phyloP scores from a whole-genome alignment of 2,888 invertebrate genomes.

The Watsonalla binaria region DNA sequence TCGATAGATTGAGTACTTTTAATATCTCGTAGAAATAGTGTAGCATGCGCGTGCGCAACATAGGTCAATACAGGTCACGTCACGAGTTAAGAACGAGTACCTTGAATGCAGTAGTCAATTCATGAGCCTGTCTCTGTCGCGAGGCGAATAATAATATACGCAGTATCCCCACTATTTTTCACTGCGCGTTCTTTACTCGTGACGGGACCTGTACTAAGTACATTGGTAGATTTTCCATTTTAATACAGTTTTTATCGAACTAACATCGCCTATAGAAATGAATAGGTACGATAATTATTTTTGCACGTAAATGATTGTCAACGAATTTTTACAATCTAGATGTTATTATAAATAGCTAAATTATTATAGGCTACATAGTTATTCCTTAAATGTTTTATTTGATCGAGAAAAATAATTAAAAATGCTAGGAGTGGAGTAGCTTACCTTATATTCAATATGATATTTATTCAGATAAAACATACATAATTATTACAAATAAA shows the following conservation, averaged over 20 bases:
- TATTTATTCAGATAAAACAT: too few species aligned
- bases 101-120: too few species aligned
- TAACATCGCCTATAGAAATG: neutral
- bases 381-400: neutral
- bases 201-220: too few species aligned
- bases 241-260: conserved; percentile 11
- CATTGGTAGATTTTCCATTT: neutral
- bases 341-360: neutral
- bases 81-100: too few species aligned
- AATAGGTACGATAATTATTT: neutral
- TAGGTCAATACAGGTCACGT: neutral
- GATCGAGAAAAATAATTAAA: too few species aligned
- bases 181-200: too few species aligned
- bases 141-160: too few species aligned
- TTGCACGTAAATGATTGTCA: neutral
- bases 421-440: too few species aligned
- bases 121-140: too few species aligned
- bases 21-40: conserved; percentile 8
- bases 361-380: neutral
- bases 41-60: conserved; percentile 2
- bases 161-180: too few species aligned
- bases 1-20: conserved; percentile 17
- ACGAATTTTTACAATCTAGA: neutral
- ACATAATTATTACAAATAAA: too few species aligned
- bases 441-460: too few species aligned